Conservation (phyloP, 2,113 vertebrate genomes). For the Melanostigma gelatinosum region DNA sequence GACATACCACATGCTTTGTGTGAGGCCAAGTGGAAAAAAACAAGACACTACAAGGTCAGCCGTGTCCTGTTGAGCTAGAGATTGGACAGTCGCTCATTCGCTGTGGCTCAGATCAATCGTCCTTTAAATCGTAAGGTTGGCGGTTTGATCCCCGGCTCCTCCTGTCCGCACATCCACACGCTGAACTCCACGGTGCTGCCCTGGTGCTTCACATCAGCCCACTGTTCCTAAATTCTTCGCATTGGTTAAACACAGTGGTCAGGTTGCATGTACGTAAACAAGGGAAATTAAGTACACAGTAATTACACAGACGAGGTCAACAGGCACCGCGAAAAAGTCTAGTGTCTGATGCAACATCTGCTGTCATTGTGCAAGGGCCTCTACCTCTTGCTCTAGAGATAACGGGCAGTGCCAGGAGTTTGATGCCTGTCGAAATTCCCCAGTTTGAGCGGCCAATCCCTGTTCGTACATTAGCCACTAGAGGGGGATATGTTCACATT, state of each 20-base stretch:
- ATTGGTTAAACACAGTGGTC: neutral
- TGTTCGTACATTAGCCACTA: conserved; percentile 60
- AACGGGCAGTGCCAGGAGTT: neutral
- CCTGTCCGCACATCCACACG: no score
- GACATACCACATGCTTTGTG: neutral
- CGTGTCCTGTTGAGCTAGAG: neutral
- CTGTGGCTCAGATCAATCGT: no score
- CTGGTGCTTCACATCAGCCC: neutral
- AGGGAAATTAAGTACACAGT: neutral
- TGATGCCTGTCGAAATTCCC: neutral
- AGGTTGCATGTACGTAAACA: neutral
- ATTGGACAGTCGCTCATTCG: neutral
- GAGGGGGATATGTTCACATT: conserved; percentile 64
- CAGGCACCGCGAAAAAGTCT: neutral
- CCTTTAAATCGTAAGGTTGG: no score
- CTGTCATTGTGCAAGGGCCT: neutral
- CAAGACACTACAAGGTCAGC: neutral
- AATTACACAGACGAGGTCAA: neutral
- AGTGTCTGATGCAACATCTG: neutral
- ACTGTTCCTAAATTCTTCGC: no score
- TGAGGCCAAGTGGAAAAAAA: neutral
- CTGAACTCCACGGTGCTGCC: no score
- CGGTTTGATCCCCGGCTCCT: no score
- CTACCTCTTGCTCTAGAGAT: neutral
- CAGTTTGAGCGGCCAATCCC: neutral